Evolutionary conservation across 2,888 invertebrate genomes (phyloP), one percentile per base, ranked within the genome.

Genomic region (Erebia aethiops): DNA sequence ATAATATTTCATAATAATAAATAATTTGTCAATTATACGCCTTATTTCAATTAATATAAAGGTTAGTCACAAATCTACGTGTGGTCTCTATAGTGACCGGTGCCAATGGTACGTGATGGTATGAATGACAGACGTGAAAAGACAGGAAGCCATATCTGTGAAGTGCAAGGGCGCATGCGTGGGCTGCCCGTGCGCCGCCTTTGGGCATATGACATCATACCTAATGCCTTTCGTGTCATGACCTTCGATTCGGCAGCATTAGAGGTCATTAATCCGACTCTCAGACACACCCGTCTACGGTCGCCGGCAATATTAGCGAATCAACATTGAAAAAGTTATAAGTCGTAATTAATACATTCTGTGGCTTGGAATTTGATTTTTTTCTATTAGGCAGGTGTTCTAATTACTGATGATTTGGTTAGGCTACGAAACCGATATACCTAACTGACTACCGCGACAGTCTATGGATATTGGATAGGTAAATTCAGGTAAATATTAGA

Each of bases 131-230:
- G 49, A 71, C 63, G 61, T 77, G 71, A 77, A 80, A 77, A 77
- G 75, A 57, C 80, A 78, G 80, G 80, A 79, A 79, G 74, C 74
- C 66, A 64, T 73, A 67, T 52, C 62, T 69, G 70, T 77, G 74
- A 78, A 80, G 80, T 79, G 80, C 79, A 80, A 80, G 80, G 80
- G 80, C 78, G 76, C 71, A 57, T 65, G 70, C 72, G 70, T 77
- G 69, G 72, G 62, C 62, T 58, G 72, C 69, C 51, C 69, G 57
- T 62, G 66, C 71, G 67, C 63, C 58, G 63, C 35, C 11, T 58
- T 49, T 58, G 16, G 54, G 13, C 52, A 18, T 62, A 67, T 72
- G 58, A 73, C 67, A 64, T 67, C 67, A 73, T 52, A 61, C 9
- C 62, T 62, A 46, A 46, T 49, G 14, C 21, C 62, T 46, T 49